phyloP scores from a whole-genome alignment of 2,797 vertebrate genomes.

The Periparus ater region DNA sequence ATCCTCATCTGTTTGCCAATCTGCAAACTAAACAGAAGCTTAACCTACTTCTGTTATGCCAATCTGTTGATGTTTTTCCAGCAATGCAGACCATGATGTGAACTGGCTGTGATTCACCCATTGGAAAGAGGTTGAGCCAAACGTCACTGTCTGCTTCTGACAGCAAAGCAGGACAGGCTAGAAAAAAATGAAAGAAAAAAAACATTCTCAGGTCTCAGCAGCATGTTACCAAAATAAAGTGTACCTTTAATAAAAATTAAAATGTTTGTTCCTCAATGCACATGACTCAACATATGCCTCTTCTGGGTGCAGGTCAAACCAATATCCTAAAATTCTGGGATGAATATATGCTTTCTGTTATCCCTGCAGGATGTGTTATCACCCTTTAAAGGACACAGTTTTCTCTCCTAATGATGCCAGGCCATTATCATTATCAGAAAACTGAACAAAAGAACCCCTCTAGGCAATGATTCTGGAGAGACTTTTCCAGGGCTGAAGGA shows the following conservation, averaged over 20 bases:
- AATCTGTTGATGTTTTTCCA: constrained; percentile 18
- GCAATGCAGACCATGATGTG: neutral
- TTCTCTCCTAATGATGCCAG: neutral
- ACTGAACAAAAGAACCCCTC: neutral
- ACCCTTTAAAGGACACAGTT: neutral
- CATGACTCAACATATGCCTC: neutral
- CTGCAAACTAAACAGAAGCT: constrained; percentile 41
- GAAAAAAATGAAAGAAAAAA: neutral
- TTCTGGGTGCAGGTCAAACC: neutral
- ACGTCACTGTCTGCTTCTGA: neutral
- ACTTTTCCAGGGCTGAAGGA: neutral
- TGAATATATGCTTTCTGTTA: neutral
- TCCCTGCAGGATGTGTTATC: neutral
- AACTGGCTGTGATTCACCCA: neutral
- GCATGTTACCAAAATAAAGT: neutral
- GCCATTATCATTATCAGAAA: neutral
- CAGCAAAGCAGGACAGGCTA: neutral
- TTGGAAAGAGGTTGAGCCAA: neutral
- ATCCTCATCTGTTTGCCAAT: constrained; percentile 37
- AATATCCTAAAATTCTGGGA: neutral
- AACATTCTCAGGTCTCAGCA: neutral
- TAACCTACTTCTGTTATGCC: constrained; percentile 47
- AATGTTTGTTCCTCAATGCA: neutral
- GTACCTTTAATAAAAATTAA: neutral
- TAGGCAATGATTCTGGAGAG: neutral